Conservation (phyloP, 2,797 vertebrate species). For the Artibeus lituratus region DNA sequence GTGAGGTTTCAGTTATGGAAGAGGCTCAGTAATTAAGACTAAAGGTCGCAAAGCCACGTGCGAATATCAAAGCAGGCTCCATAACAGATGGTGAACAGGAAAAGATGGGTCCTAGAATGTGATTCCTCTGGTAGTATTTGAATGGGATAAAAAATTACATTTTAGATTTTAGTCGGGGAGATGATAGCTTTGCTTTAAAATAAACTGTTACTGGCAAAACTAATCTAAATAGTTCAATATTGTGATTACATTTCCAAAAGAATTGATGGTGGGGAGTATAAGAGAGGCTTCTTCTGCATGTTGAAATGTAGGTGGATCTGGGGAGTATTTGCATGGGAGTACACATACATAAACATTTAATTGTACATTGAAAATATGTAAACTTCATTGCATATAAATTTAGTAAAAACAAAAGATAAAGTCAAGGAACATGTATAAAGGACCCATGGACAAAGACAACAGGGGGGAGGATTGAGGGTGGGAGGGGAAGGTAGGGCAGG, state of each 20-base stretch:
- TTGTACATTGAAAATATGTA: not conserved
- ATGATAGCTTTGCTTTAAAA: not conserved
- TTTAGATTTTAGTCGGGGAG: not conserved
- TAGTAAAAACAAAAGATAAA: not conserved
- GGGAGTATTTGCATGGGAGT: not conserved
- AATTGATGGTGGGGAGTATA: not conserved
- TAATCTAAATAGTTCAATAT: not conserved
- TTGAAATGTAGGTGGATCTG: not conserved
- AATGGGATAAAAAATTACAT: not conserved
- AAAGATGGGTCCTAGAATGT: not conserved
- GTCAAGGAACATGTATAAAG: too few species aligned
- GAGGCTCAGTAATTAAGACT: conserved; percentile 17
- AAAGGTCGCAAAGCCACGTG: not conserved
- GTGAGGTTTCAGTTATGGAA: not conserved
- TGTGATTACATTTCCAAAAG: not conserved
- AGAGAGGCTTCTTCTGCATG: not conserved
- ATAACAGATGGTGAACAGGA: conserved; percentile 34
- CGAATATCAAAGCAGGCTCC: conserved; percentile 36
- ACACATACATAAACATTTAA: not conserved
- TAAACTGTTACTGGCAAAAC: not conserved
- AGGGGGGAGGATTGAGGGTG: too few species aligned
- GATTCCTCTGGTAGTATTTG: not conserved
- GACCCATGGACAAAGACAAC: too few species aligned
- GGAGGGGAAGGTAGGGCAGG: too few species aligned
- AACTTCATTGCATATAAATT: not conserved